Evolutionary conservation across 2,113 vertebrate genomes (phyloP).

Genomic region (Cyrtonyx montezumae): DNA sequence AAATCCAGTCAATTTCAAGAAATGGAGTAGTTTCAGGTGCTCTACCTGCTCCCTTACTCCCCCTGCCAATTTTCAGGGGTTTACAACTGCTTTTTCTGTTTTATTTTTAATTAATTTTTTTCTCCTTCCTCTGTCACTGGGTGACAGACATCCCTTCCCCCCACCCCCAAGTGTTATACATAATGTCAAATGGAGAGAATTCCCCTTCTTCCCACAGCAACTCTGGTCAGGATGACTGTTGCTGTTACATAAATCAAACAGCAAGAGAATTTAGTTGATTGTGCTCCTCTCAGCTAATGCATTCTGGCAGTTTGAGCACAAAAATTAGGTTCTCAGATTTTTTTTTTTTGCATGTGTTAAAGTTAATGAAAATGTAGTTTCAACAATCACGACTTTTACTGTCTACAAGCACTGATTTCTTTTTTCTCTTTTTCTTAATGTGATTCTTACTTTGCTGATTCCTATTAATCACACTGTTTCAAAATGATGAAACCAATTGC

Average conservation of each 20-base stretch:
- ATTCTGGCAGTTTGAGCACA: background rate
- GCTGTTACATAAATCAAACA: background rate
- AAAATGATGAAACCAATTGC: background rate
- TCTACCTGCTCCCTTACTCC: slow-evolving; percentile 1
- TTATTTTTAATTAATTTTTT: background rate
- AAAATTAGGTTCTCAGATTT: slow-evolving; percentile 22
- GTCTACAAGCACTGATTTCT: background rate
- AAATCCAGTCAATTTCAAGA: slow-evolving; percentile 18
- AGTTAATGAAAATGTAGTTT: background rate
- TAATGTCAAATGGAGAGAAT: background rate
- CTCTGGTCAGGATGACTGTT: background rate
- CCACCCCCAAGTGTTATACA: background rate
- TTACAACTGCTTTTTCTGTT: slow-evolving; percentile 1
- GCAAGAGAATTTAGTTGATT: background rate
- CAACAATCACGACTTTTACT: background rate
- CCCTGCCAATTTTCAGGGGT: background rate
- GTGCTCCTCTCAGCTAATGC: background rate
- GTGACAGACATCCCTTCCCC: background rate
- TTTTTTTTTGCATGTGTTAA: background rate
- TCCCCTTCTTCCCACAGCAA: background rate
- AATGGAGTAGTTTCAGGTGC: background rate
- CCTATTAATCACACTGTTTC: background rate
- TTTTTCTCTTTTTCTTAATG: background rate
- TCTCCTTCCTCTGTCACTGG: background rate
- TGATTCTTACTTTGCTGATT: background rate